phyloP scores from a whole-genome alignment of 2,113 vertebrate genomes.

The Chamaetylas fuelleborni region DNA sequence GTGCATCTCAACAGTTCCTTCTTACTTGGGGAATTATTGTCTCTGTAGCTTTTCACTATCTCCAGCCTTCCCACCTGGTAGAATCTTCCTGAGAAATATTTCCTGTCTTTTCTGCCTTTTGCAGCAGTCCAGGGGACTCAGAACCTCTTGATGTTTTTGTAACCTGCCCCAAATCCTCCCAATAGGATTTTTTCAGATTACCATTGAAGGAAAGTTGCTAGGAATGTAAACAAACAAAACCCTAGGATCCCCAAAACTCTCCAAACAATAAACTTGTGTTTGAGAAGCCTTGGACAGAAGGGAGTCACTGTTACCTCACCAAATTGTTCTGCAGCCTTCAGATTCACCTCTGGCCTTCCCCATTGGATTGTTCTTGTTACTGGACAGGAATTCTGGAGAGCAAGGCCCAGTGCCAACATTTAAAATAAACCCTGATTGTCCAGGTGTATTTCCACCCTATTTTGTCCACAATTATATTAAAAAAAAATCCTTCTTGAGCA shows the following conservation, averaged over 20 bases:
- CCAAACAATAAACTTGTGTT: background rate
- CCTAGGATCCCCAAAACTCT: background rate
- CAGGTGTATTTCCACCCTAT: background rate
- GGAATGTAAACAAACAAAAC: background rate
- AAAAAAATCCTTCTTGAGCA: background rate
- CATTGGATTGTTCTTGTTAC: background rate
- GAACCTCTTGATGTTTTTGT: background rate
- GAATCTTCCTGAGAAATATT: background rate
- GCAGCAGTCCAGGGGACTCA: background rate
- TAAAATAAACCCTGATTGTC: background rate
- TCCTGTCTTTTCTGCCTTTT: background rate
- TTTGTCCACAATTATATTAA: background rate
- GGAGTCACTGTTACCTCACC: background rate
- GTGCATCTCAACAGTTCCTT: background rate
- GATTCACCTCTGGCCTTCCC: background rate
- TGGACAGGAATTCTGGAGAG: background rate
- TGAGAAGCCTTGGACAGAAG: background rate
- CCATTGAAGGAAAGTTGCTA: background rate
- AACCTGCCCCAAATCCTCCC: background rate
- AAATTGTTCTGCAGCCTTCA: background rate
- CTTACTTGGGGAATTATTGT: background rate
- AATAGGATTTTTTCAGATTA: background rate
- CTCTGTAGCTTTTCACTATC: background rate
- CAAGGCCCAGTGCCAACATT: background rate
- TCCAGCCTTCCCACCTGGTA: conserved; percentile 50